Evolutionary conservation across 2,113 vertebrate genomes (phyloP), one percentile per base, ranked within the genome.

Genomic region (Halichoeres trimaculatus): DNA sequence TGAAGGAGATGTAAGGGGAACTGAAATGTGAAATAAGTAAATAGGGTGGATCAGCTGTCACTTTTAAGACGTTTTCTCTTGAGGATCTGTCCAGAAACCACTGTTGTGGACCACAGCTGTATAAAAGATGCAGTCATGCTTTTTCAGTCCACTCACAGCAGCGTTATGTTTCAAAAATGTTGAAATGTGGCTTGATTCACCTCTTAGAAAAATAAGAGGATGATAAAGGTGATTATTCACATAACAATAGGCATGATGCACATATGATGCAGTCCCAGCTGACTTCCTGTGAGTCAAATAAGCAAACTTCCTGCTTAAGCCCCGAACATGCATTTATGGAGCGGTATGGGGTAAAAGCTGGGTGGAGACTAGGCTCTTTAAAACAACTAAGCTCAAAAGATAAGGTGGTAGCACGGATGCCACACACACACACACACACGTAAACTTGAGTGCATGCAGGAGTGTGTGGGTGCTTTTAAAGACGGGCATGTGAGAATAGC

Each of bases 381-480:
- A 55, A 48, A 60, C 30, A 59, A 67, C 30, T 53, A 40, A 8
- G 38, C 48, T 62, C 57, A 11, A 84, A 68, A 67, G 72, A 83
- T 50, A 48, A 51, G 53, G 57, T 11, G 59, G 48, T 20, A 26
- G 14, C 16, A 5, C 64, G 35, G 56, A 30, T 1, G 5, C 77
- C 45, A n/a, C 24, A 71, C 35, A 45, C 51, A n/a, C 24, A 71
- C 35, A 45, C 51, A 59, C 41, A 74, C 6, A 47, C 36, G 19
- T 35, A 24, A 34, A 58, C 30, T 70, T 56, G 58, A 64, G 35
- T 69, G 74, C 60, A 63, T 45, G 54, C 23, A 50, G 22, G 40
- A 64, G 48, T 64, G 70, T 24, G 83, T 74, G 66, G 66, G 83
- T 67, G 77, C 76, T 83, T 76, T 78, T 67, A 65, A 2, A 41